These are phyloP conservation scores for Dicaeum eximium DNA, from an alignment of 2,113 vertebrate species.

Conservation along the genomic window DNA sequence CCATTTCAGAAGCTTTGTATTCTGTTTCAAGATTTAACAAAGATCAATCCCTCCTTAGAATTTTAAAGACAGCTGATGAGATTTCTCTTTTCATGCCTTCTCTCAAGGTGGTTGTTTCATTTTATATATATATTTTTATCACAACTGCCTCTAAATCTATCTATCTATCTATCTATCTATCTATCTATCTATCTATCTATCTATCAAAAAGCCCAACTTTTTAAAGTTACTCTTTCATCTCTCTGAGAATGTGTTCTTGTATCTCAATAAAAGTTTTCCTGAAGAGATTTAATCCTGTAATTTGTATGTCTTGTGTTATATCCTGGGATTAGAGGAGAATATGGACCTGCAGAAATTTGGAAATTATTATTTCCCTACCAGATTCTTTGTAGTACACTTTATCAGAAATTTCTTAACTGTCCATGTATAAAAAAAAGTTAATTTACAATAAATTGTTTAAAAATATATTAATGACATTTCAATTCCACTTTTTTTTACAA, in stretches of 20 bases:
- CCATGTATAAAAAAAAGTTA: background rate
- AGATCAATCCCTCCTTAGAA: background rate
- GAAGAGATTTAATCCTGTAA: background rate
- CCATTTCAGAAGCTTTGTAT: background rate
- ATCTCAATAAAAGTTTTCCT: background rate
- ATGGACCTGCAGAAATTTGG: too few relatives aligned
- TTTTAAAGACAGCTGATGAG: background rate
- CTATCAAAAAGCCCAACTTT: background rate
- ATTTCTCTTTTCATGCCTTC: background rate
- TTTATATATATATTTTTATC: background rate
- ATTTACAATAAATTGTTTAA: background rate
- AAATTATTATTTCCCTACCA: background rate
- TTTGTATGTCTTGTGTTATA: background rate
- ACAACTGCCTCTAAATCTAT: background rate
- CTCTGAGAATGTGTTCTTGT: background rate
- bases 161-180: background rate
- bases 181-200: background rate
- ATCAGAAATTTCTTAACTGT: background rate
- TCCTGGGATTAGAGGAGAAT: background rate
- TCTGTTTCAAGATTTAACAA: background rate
- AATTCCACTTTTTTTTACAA: background rate
- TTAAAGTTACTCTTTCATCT: background rate
- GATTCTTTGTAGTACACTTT: background rate
- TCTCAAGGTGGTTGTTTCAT: background rate
- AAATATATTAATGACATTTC: background rate